Evolutionary conservation across 2,797 vertebrate species (phyloP).

Genomic region (Chelidonichthys spinosus): DNA sequence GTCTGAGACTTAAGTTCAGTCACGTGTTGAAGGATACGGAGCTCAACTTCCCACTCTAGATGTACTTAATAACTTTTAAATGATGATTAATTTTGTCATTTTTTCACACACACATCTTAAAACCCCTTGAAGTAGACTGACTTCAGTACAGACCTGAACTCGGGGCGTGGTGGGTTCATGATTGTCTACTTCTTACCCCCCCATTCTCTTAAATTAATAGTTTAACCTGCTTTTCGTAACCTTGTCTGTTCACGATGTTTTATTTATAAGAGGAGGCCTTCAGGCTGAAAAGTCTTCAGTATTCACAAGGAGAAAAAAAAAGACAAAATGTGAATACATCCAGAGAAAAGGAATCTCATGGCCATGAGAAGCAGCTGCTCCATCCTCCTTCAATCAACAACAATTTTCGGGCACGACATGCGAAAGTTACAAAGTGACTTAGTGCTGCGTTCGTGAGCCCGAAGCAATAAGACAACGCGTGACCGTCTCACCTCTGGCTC

Average conservation of each 20-base stretch:
- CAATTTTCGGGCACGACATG: not conserved
- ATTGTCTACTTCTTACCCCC: not conserved
- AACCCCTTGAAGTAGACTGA: not conserved
- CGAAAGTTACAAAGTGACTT: not conserved
- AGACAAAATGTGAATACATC: not conserved
- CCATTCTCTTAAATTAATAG: not conserved
- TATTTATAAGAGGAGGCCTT: conserved; percentile 6
- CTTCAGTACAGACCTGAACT: not conserved
- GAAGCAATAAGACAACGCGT: not conserved
- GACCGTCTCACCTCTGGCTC: conserved; percentile 89
- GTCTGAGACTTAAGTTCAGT: conserved; percentile 10
- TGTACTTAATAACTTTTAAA: conserved; percentile 17
- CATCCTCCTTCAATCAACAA: not conserved
- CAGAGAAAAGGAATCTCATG: not conserved
- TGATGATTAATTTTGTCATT: conserved; percentile 1
- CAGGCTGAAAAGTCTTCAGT: not conserved
- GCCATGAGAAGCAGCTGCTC: not conserved
- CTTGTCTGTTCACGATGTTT: not conserved
- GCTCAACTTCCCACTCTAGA: conserved; percentile 19
- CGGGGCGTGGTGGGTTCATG: not conserved
- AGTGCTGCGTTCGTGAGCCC: conserved; percentile 1
- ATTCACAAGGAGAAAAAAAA: not conserved
- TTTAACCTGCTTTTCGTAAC: not conserved
- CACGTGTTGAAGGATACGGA: conserved; percentile 5
- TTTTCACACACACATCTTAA: conserved; percentile 4